phyloP scores from a whole-genome alignment of 2,888 invertebrate genomes.

The Drosophila stalkeri region DNA sequence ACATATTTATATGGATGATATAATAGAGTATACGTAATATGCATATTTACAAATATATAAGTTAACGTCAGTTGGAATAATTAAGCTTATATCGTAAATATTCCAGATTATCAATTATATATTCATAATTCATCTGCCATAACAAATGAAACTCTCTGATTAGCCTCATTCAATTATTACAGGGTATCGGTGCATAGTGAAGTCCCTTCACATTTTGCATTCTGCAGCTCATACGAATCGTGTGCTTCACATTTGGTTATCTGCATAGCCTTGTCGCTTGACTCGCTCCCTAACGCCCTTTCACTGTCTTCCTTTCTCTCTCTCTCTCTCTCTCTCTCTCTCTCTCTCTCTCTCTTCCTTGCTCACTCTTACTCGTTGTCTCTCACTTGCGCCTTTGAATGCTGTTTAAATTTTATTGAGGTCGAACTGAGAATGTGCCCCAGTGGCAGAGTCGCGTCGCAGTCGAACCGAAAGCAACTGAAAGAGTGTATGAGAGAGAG shows the following conservation, averaged over 20 bases:
- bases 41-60: too few species aligned
- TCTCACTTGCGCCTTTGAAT: constrained; percentile 28
- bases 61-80: too few species aligned
- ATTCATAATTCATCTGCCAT: too few species aligned
- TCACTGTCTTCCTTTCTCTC: not conserved
- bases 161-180: not conserved
- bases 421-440: constrained; percentile 77
- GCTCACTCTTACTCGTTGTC: not conserved
- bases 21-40: too few species aligned
- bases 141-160: too few species aligned
- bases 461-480: not conserved
- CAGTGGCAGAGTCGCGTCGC: constrained; percentile 39
- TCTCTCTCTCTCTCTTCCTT: not conserved
- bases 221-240: constrained; percentile 15
- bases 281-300: not conserved
- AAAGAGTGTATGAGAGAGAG: not conserved
- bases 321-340: too few species aligned
- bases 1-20: too few species aligned
- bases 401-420: constrained; percentile 74
- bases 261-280: constrained; percentile 27
- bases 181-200: constrained; percentile 12
- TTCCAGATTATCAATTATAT: too few species aligned
- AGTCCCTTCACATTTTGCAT: not conserved
- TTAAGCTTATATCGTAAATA: too few species aligned
- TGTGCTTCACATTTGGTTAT: constrained; percentile 36